Base-by-base conservation (phyloP, 2,113 vertebrate species). In the Megalops atlanticus region DNA sequence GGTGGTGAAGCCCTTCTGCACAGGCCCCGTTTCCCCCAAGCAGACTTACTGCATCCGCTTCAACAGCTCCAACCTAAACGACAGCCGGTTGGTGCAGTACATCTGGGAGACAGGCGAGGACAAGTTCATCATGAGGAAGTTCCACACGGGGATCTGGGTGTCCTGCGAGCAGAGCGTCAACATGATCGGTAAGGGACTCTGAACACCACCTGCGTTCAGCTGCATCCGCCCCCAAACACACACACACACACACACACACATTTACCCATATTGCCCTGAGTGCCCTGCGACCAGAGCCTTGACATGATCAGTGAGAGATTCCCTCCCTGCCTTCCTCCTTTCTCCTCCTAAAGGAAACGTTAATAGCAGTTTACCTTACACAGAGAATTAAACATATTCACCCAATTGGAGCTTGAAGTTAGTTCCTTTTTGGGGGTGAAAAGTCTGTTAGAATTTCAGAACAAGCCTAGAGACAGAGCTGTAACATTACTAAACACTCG, bases 131-230 rank as follows among this genome's bases (percentile, higher is more conserved):
- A 91, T 95, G 84, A 89, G 86, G 15, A 93, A 89, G 87, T 96
- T 98, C 69, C 97, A 98, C 24, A 95, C 93, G 43, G 96, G 96
- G 0, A 96, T 98, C 84, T 98, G 97, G 97, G 94, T 95, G 72
- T 97, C 96, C 43, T 97, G 97, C 8, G 96, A 97, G 84, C 95
- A 97, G 86, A 92, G 90, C 78, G 84, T 96, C 64, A 91, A 90
- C 80, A 91, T 94, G 49, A 87, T 92, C 43, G 96, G 97, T 97
- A 81, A 94, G 95, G 87, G 3, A 38, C 5, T 4, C 43, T 14
- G 11, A 24, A 31, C 4, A 11, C 1, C 1, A 64, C 5, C 58
- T 11, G 12, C 47, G 47, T 2, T 15, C 4, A 2, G 12, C 2
- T 11, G 12, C 47, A 11, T 12, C 4, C 47, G 2, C 12, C 47